These are phyloP conservation scores for Aricia artaxerxes DNA, from an alignment of 2,888 invertebrate genomes.

Conservation along the genomic window DNA sequence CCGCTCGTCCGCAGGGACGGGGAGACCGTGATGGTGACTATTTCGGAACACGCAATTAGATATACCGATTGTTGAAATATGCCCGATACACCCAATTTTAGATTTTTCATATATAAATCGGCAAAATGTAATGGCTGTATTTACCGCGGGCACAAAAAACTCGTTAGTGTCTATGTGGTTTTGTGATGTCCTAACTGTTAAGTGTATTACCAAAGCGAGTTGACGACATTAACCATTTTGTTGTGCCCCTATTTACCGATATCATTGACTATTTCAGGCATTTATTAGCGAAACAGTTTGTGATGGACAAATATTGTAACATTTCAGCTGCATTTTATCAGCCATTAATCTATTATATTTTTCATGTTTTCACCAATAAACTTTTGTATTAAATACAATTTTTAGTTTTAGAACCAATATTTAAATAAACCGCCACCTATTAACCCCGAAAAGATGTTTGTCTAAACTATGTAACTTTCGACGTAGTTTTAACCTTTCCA, in stretches of 20 bases:
- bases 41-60: conserved; percentile 65
- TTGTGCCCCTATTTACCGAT: conserved; percentile 73
- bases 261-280: conserved; percentile 77
- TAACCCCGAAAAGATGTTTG: conserved; percentile 71
- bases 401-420: conserved; percentile 80
- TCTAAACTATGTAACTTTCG: conserved; percentile 46
- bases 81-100: conserved; percentile 65
- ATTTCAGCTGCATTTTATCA: conserved; percentile 81
- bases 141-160: conserved; percentile 76
- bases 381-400: conserved; percentile 81
- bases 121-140: conserved; percentile 74
- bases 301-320: conserved; percentile 80
- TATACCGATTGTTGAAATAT: conserved; percentile 64
- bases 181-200: conserved; percentile 68
- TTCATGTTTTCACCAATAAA: conserved; percentile 82
- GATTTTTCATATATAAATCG: conserved; percentile 54
- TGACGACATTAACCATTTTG: conserved; percentile 77
- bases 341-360: conserved; percentile 81
- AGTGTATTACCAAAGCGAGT: conserved; percentile 68
- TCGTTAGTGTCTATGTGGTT: conserved; percentile 76
- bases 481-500: conserved; percentile 42
- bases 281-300: conserved; percentile 78
- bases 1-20: conserved; percentile 77
- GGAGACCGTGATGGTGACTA: conserved; percentile 74
- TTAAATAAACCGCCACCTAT: conserved; percentile 77